Evolutionary conservation across 2,888 invertebrate genomes (phyloP), one percentile per base, ranked within the genome.

Genomic region (Scaptomyza tumidula): DNA sequence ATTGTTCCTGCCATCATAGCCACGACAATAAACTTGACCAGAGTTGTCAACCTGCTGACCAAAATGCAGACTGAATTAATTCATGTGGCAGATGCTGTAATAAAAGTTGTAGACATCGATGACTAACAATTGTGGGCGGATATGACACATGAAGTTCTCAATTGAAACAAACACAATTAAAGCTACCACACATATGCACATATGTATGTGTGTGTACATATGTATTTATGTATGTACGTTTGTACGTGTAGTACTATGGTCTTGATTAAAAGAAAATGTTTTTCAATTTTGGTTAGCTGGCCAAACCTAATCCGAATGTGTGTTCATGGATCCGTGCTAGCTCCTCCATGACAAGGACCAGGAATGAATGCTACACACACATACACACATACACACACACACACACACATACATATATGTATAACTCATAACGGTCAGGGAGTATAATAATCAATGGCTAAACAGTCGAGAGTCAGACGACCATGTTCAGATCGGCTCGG

Each of bases 391-490:
- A n/a, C n/a, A n/a, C n/a, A n/a, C 14, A 50, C 19, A 48, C 16
- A 48, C 31, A 46, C 46, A 50, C 14, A 31, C 5, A 13, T 16
- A 48, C 4, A 13, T 16, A 16, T 37, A 27, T 29, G 11, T 27
- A 7, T 41, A 41, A 41, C 24, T 37, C 39, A 39, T 41, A 52
- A 49, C 59, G 58, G 62, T 49, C 58, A 37, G 43, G 46, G 59
- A 60, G 37, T 58, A 53, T 44, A 68, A 60, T 69, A 78, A 63
- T 81, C 82, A 81, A 81, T 81, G 65, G 75, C 75, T 75, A 75
- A 78, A 79, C 67, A 78, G 82, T 58, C 64, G 35, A 63, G 63
- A 44, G 63, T 41, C 60, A 59, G 41, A 55, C 24, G 68, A 54
- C 68, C 55, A 50, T 49, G 49, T 59, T 59, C 50, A 68, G 53